These are phyloP conservation scores for Drosophila grimshawi DNA, from an alignment of 1,140 invertebrate species.

Conservation along the genomic window DNA sequence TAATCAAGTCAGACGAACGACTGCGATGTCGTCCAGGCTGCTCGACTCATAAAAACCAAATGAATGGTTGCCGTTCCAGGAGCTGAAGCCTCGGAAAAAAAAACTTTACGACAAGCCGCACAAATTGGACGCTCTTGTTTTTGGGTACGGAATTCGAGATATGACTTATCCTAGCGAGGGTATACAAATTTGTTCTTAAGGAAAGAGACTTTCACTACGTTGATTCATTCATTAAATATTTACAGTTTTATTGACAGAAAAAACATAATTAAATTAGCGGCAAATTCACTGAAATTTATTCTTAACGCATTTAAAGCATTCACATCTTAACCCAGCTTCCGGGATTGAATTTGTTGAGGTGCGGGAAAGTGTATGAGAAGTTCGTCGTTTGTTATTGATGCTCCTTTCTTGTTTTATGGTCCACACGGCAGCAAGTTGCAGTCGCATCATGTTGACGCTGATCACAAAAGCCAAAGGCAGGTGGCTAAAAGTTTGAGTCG, in stretches of 20 bases:
- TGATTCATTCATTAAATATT: no score
- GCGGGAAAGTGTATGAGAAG: slow-evolving; percentile 32
- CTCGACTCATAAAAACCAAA: slow-evolving; percentile 78
- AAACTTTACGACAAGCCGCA: slow-evolving; percentile 82
- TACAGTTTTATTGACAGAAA: no score
- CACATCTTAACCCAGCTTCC: no score
- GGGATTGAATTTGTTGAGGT: no score
- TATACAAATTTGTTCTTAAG: not conserved
- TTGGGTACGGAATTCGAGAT: slow-evolving; percentile 12
- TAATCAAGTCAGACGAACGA: slow-evolving; percentile 51
- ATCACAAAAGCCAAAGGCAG: slow-evolving; percentile 57
- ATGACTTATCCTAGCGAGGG: not conserved
- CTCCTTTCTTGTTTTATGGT: slow-evolving; percentile 61
- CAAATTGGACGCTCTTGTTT: slow-evolving; percentile 75
- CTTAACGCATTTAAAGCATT: no score
- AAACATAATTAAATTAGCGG: no score
- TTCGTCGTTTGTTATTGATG: not conserved
- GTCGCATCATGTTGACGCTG: slow-evolving; percentile 73
- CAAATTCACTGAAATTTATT: no score
- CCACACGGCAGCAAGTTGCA: slow-evolving; percentile 40
- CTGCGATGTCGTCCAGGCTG: slow-evolving; percentile 39
- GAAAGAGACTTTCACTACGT: not conserved
- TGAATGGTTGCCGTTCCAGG: slow-evolving; percentile 56
- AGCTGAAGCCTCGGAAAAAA: slow-evolving; percentile 40
- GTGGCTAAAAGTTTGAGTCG: slow-evolving; percentile 18